Evolutionary conservation across 2,888 invertebrate species (phyloP), one percentile per base, ranked within the genome.

Genomic region (Nemoura dubitans): DNA sequence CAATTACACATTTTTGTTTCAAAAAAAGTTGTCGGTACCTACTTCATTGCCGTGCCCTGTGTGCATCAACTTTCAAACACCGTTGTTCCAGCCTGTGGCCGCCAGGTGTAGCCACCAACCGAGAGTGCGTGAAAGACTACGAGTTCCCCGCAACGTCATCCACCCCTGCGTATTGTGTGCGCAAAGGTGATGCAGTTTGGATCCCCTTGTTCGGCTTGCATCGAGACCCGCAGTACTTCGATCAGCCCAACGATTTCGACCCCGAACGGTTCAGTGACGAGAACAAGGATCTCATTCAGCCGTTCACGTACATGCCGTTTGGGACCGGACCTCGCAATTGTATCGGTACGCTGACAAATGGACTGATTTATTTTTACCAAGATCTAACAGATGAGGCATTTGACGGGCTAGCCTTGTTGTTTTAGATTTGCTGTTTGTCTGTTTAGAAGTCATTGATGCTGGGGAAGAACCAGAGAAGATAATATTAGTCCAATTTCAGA

Each of bases 181-280:
- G 87, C 42, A 83, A 85, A 6, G 87, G 87, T 84, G 78, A 89
- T 84, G 88, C 88, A 87, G 43, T 90, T 83, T 87, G 88, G 87
- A 87, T 86, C 88, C 87, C 90, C 87, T 25, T 89, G 86, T 86
- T 92, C 92, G 90, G 91, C 0, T 86, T 91, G 28, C 91, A 91
- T 83, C 89, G 89, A 30, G 90, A 90, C 86, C 88, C 89, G 0
- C 88, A 90, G 76, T 89, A 89, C 88, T 90, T 89, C 86, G 89
- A 90, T 0, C 89, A 91, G 27, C 91, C 94, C 0, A 88, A 90
- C 0, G 93, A 92, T 89, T 94, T 94, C 85, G 92, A 94, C 89
- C 94, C 94, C 0, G 92, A 93, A 30, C 89, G 92, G 83, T 93
- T 92, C 88, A 91, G 90, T 0, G 91, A 91, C 0, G 92, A 92